phyloP scores from a whole-genome alignment of 2,797 vertebrate genomes.

The Myripristis jacobus region DNA sequence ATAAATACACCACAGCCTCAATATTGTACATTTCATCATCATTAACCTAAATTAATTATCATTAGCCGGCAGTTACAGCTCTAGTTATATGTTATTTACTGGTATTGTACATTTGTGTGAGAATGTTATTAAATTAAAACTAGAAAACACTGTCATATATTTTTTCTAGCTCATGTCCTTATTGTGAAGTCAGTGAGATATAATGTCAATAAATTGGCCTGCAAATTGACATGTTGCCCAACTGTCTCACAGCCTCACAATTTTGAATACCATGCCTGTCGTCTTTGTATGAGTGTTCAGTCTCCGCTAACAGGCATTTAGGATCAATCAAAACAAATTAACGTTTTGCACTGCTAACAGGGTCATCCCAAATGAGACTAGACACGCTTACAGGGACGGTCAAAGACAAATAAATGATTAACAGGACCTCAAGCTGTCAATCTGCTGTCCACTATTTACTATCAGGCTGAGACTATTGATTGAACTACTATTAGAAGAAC shows the following conservation, averaged over 20 bases:
- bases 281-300: slow-evolving; percentile 39
- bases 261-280: slow-evolving; percentile 50
- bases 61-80: too few species aligned
- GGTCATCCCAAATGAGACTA: slow-evolving; percentile 72
- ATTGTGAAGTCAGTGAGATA: not conserved
- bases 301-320: slow-evolving; percentile 68
- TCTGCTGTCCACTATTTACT: slow-evolving; percentile 48
- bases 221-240: slow-evolving; percentile 42
- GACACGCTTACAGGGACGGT: slow-evolving; percentile 59
- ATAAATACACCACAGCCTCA: too few species aligned
- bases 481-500: too few species aligned
- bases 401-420: slow-evolving; percentile 68
- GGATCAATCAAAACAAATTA: slow-evolving; percentile 80
- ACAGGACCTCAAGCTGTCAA: slow-evolving; percentile 61
- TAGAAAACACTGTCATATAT: too few species aligned
- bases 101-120: too few species aligned
- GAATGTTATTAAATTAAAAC: too few species aligned
- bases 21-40: too few species aligned
- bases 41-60: too few species aligned
- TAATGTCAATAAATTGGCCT: not conserved
- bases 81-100: too few species aligned
- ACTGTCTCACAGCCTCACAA: slow-evolving; percentile 40
- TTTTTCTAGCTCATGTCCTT: not conserved
- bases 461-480: too few species aligned
- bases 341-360: slow-evolving; percentile 51